A percentile compares a stretch with the other conserved stretches of the same genome.
phyloP scores from a whole-genome alignment of 2,888 invertebrate species.

The Xestia sexstrigata region DNA sequence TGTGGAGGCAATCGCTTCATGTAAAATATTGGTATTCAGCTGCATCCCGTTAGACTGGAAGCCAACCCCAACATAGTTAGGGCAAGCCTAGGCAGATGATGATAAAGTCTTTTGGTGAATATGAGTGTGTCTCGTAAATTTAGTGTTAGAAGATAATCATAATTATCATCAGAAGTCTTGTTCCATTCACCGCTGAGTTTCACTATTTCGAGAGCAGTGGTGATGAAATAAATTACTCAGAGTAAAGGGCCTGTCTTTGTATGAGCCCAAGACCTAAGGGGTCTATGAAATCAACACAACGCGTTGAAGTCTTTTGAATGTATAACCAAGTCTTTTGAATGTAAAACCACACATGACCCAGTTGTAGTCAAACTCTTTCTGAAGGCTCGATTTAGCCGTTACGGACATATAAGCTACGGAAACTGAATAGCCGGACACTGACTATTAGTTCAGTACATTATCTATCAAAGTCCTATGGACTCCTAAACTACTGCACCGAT shows the following conservation, averaged over 20 bases:
- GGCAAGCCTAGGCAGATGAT: not conserved
- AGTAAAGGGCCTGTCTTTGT: not conserved
- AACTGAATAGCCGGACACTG: not conserved
- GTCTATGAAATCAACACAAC: not conserved
- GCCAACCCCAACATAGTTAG: not conserved
- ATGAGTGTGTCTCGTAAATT: not conserved
- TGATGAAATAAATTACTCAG: not conserved
- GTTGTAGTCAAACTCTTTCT: not conserved
- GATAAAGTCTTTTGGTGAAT: not conserved
- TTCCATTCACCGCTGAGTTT: not conserved
- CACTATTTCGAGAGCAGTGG: not conserved
- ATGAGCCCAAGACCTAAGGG: not conserved
- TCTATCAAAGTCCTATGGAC: not conserved
- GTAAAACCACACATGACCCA: not conserved
- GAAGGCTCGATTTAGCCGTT: not conserved
- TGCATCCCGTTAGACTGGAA: not conserved
- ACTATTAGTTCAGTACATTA: not conserved
- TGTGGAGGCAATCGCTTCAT: not conserved
- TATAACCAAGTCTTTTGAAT: not conserved
- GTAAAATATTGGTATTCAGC: not conserved
- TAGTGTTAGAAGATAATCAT: too few species aligned
- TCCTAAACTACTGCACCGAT: not conserved
- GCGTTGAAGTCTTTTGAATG: constrained; percentile 11
- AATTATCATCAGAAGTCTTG: not conserved
- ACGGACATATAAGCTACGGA: not conserved